Evolutionary conservation across 2,888 invertebrate genomes (phyloP).

Genomic region (Perithous albicinctus): DNA sequence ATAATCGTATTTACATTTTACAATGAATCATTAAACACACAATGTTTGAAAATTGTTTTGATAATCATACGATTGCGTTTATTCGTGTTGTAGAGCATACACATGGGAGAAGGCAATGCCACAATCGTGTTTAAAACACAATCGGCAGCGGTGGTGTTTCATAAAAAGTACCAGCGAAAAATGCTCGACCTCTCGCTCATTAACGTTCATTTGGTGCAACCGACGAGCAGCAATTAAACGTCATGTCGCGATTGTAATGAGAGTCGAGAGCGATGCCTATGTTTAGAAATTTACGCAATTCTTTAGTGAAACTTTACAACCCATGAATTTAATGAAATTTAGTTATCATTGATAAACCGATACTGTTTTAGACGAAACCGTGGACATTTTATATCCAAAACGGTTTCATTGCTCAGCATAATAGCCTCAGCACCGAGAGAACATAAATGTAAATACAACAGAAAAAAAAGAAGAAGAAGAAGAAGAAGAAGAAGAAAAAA

Average conservation of each 20-base stretch:
- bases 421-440: constrained; percentile 15
- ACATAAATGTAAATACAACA: constrained; percentile 54
- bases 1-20: too few relatives aligned
- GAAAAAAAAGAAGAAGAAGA: background rate
- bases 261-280: constrained; percentile 29
- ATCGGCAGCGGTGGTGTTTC: constrained; percentile 86
- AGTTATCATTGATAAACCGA: background rate
- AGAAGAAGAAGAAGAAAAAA: background rate
- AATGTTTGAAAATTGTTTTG: too few relatives aligned
- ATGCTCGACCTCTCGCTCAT: constrained; percentile 87
- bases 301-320: background rate
- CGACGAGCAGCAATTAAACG: constrained; percentile 62
- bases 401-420: constrained; percentile 48
- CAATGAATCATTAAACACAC: constrained; percentile 17
- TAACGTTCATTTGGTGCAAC: constrained; percentile 84
- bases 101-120: constrained; percentile 82
- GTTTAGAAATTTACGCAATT: constrained; percentile 8
- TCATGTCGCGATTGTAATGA: background rate
- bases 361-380: background rate
- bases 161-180: constrained; percentile 86
- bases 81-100: constrained; percentile 81
- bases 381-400: constrained; percentile 25
- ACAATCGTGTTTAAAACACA: constrained; percentile 86
- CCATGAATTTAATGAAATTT: constrained; percentile 4
- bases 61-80: constrained; percentile 59